These are phyloP conservation scores for Pluvianellus socialis DNA, from an alignment of 2,113 vertebrate genomes.

Conservation along the genomic window DNA sequence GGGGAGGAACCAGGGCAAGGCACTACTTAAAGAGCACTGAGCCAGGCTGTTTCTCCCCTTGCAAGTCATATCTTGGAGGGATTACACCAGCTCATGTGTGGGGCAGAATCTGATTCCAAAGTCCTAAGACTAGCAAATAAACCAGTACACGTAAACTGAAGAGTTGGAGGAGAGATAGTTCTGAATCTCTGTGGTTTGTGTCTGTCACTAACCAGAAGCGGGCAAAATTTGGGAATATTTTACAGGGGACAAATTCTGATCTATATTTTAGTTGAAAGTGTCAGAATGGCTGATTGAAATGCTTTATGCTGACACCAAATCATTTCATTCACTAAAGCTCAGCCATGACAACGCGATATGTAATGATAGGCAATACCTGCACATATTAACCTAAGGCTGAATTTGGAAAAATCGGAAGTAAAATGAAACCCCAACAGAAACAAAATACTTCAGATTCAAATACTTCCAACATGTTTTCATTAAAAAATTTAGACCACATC, in stretches of 20 bases:
- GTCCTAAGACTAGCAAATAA: background rate
- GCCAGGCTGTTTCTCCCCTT: background rate
- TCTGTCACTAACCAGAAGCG: background rate
- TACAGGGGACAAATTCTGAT: background rate
- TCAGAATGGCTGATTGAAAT: background rate
- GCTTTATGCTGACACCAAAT: background rate
- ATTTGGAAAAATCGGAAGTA: background rate
- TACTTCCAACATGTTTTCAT: background rate
- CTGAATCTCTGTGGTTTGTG: background rate
- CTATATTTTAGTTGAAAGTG: background rate
- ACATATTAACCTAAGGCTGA: background rate
- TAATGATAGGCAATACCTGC: background rate
- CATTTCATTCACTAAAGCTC: background rate
- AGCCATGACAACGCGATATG: background rate
- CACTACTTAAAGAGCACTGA: background rate
- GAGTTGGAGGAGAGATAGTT: background rate
- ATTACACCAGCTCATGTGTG: background rate
- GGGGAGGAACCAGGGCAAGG: background rate
- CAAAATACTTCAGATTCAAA: background rate
- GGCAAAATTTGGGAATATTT: background rate
- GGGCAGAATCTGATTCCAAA: background rate
- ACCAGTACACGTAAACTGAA: background rate
- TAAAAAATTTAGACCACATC: background rate
- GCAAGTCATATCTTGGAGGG: rapidly evolving
- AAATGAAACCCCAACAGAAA: background rate